These are phyloP conservation scores for Phaenicophaeus curvirostris DNA, from an alignment of 2,797 vertebrate species.

Conservation along the genomic window DNA sequence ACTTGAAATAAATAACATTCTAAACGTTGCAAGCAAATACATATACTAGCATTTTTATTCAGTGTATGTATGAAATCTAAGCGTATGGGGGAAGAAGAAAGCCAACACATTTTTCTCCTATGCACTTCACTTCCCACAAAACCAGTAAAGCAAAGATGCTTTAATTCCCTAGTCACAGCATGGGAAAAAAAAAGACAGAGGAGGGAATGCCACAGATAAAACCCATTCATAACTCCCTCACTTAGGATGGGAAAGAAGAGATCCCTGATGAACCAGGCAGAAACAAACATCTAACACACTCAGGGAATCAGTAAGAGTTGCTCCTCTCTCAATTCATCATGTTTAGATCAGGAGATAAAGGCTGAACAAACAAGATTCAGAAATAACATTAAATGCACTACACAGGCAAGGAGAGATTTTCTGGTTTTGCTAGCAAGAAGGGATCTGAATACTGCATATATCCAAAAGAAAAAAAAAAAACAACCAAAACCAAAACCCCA, in stretches of 20 bases:
- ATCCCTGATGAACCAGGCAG: neutral
- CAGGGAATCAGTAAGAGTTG: neutral
- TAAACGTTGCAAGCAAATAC: neutral
- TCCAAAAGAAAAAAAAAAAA: neutral
- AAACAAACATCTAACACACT: neutral
- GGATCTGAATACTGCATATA: neutral
- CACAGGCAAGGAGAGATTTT: neutral
- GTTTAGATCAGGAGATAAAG: neutral
- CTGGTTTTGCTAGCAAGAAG: neutral
- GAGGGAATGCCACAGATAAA: neutral
- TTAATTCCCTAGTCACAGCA: neutral
- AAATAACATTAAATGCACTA: neutral
- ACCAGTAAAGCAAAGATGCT: neutral
- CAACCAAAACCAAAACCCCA: too few relatives aligned
- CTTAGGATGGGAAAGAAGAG: neutral
- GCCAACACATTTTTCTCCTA: neutral
- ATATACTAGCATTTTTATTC: neutral
- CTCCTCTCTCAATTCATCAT: neutral
- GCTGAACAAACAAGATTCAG: neutral
- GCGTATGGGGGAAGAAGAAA: fast-evolving
- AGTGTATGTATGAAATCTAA: neutral
- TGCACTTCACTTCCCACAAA: neutral
- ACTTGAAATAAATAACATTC: neutral
- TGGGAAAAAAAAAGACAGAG: too few relatives aligned
- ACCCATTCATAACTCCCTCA: neutral